Evolutionary conservation across 37 sponge, comb jelly and placozoan genomes (phyloP), one percentile per base, ranked within the genome.

Genomic region (Hexactinellida sp.): DNA sequence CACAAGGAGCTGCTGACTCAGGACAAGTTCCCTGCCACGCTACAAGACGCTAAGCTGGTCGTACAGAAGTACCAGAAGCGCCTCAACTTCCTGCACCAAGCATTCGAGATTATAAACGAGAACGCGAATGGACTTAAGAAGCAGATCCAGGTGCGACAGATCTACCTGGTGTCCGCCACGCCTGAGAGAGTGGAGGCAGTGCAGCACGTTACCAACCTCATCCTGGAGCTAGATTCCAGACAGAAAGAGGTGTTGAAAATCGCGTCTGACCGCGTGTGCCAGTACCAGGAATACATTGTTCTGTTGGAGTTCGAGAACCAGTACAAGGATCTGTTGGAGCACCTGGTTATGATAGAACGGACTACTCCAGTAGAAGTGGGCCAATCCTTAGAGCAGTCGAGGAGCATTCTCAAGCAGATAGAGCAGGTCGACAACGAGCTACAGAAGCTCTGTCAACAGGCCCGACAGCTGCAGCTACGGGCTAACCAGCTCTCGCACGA

Each of bases 11-110:
- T 63, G 34, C 5, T n/a, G 3, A 23, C 25, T 1, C 76, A 63
- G 30, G 76, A 63, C 34, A 63, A 7, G 25, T 63, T 63, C 13
- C 76, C 76, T 63, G 3, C 76, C 3, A 63, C 76, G 3, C 76
- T 63, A 63, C 76, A 10, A 7, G 76, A 63, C 5, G 76, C 76
- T 28, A 63, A 63, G 13, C 5, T n/a, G 34, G 32, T 63, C 13
- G 76, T 63, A 10, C 76, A 63, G 76, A 63, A 63, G 30, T 63
- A 63, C 34, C 76, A 63, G 30, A 63, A 63, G 13, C 76, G 76
- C 30, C 28, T 63, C 28, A 63, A 63, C 34, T 63, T 63, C 76
- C 30, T 63, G 76, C 76, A n/a, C 13, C 76, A 63, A 63, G 76
- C 76, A 21, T 63, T 63, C 3, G 76, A 63, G 76, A 63, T 63